Base-by-base conservation (phyloP, 1,140 invertebrate species). In the Elysia chlorotica region DNA sequence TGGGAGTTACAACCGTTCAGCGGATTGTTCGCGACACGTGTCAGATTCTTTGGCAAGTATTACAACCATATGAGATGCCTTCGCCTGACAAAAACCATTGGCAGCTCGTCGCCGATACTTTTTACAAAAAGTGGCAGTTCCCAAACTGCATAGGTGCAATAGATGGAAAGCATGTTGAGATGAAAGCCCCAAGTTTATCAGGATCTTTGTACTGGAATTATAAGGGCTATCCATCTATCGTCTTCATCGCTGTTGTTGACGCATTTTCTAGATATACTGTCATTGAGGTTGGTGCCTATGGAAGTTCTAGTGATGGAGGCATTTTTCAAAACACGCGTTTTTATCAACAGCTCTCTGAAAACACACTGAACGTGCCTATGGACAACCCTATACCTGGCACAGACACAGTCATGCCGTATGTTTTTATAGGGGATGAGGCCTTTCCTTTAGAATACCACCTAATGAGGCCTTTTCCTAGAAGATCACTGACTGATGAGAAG, bases 401-500 rank as follows among this genome's bases (percentile, higher is more conserved):
- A 14, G 41, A 48, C 10, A 10, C 41, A 48, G 41, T 14, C 41
- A 48, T 48, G 10, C n/a, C 41, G n/a, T 48, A 48, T n/a, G 10
- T 48, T n/a, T 14, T 48, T n/a, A 10, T 48, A 48, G 41, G 10
- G 10, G 41, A 48, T 48, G 41, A 48, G 10, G 41, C 41, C n/a
- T 48, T 48, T 48, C 10, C 41, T n/a, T n/a, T 48, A n/a, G n/a
- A 48, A n/a, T 14, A n/a, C 41, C n/a, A 48, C 41, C 25, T 68
- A 57, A 62, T 81, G 81, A 76, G 78, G 37, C 79, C 36, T 82
- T 63, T 28, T 21, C 5, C 3, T 25, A 17, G 28, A 30, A 28
- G 72, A 77, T 79, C 6, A 70, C 66, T 72, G 80, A 79, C 77
- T n/a, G 38, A 63, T 41, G 79, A 76, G 36, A 57, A 79, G 69